Conservation (phyloP, 2,113 vertebrate genomes). For the Holacanthus passer region DNA sequence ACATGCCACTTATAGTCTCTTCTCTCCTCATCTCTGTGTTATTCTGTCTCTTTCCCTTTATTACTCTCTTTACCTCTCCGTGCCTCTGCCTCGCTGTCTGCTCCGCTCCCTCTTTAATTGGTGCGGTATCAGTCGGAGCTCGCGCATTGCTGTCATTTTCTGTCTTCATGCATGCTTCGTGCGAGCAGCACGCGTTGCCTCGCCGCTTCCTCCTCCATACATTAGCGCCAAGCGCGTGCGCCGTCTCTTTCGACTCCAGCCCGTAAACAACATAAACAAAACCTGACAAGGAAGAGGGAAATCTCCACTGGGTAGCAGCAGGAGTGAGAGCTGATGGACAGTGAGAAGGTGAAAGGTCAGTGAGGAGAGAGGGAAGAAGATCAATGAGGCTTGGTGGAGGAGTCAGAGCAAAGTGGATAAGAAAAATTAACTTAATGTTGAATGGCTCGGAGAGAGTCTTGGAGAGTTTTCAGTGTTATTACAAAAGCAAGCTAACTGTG, state of each 20-base stretch:
- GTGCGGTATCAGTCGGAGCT: constrained; percentile 55
- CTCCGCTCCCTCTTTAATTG: constrained; percentile 67
- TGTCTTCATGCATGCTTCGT: constrained; percentile 35
- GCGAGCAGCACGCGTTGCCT: not conserved
- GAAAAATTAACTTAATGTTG: constrained; percentile 31
- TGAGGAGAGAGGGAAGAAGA: not conserved
- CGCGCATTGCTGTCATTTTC: constrained; percentile 50
- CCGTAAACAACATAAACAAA: constrained; percentile 22
- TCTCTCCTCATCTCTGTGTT: constrained; percentile 39
- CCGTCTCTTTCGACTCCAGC: constrained; percentile 2
- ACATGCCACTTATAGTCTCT: constrained; percentile 38
- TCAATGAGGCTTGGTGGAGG: constrained; percentile 16
- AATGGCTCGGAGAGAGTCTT: constrained; percentile 23
- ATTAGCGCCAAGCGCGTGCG: not conserved
- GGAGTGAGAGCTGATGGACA: not conserved
- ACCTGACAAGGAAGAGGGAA: not conserved
- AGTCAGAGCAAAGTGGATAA: constrained; percentile 3
- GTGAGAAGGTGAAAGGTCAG: constrained; percentile 23
- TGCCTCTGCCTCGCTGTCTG: constrained; percentile 45
- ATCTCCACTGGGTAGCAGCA: not conserved
- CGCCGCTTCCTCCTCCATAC: constrained; percentile 28
- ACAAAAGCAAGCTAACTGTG: constrained; percentile 55
- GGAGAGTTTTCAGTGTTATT: constrained; percentile 37
- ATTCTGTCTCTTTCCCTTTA: constrained; percentile 39
- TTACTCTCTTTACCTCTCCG: constrained; percentile 53